Conservation (phyloP, 2,113 vertebrate species). For the Proteles cristata region DNA sequence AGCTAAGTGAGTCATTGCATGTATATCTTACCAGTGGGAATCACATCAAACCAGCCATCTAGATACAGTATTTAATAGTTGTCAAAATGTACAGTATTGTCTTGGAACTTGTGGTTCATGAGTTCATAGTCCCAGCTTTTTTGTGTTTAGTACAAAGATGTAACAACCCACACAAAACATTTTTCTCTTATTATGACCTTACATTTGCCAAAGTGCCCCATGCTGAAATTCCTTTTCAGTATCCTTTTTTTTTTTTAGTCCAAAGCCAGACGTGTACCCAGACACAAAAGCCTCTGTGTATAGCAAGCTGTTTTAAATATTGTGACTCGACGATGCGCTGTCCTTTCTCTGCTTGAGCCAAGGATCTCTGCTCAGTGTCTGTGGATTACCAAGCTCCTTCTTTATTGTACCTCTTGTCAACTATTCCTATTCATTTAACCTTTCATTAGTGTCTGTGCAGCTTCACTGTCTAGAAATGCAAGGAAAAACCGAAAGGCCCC, state of each 20-base stretch:
- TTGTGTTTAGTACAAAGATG: constrained; percentile 87
- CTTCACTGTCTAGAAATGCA: constrained; percentile 92
- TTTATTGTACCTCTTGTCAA: constrained; percentile 98
- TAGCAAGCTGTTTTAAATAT: constrained; percentile 96
- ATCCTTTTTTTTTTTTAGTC: constrained; percentile 86
- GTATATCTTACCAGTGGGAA: constrained; percentile 72
- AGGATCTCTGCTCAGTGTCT: constrained; percentile 91
- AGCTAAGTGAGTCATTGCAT: constrained; percentile 57
- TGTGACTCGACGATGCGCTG: constrained; percentile 91
- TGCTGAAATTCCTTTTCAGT: constrained; percentile 94
- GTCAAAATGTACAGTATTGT: constrained; percentile 83
- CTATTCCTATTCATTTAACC: constrained; percentile 99
- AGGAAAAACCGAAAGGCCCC: constrained; percentile 95
- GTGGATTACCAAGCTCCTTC: constrained; percentile 90
- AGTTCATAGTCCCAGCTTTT: constrained; percentile 86
- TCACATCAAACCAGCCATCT: constrained; percentile 61
- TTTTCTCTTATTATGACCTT: constrained; percentile 92
- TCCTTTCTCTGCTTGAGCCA: constrained; percentile 93
- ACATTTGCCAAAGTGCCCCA: constrained; percentile 93
- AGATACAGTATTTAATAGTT: constrained; percentile 81
- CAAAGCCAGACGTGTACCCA: constrained; percentile 89
- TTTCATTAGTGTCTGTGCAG: constrained; percentile 98
- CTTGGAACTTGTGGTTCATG: constrained; percentile 87
- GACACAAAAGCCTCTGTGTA: constrained; percentile 90
- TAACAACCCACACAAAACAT: constrained; percentile 93